Conservation (phyloP, 2,113 vertebrate species). For the Micromys minutus region DNA sequence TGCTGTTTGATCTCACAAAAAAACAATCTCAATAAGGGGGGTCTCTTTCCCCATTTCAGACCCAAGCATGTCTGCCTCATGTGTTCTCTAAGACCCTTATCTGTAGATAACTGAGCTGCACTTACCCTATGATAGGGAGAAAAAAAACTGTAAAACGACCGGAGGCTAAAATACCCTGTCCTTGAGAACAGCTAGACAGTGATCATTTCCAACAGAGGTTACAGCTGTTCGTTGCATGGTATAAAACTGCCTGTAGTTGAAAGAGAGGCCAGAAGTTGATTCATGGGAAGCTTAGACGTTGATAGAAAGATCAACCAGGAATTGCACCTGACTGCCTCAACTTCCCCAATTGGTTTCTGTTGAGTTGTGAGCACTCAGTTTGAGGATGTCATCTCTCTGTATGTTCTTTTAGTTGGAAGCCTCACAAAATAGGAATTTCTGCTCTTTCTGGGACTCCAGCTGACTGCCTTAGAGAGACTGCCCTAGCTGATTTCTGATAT, state of each 20-base stretch:
- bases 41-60: background rate
- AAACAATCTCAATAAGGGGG: background rate
- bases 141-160: no score
- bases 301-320: background rate
- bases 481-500: background rate
- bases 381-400: background rate
- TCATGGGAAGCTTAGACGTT: background rate
- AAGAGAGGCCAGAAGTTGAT: background rate
- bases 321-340: background rate
- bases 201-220: background rate
- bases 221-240: background rate
- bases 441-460: background rate
- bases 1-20: background rate
- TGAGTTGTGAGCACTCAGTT: background rate
- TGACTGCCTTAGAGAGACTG: background rate
- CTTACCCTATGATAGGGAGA: background rate
- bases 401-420: background rate
- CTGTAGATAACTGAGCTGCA: background rate
- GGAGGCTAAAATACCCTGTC: background rate
- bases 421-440: background rate
- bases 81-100: background rate
- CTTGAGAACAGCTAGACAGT: background rate
- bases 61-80: background rate
- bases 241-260: background rate
- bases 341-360: background rate